Conservation (phyloP, 2,888 invertebrate species). For the Trichacis sp. region DNA sequence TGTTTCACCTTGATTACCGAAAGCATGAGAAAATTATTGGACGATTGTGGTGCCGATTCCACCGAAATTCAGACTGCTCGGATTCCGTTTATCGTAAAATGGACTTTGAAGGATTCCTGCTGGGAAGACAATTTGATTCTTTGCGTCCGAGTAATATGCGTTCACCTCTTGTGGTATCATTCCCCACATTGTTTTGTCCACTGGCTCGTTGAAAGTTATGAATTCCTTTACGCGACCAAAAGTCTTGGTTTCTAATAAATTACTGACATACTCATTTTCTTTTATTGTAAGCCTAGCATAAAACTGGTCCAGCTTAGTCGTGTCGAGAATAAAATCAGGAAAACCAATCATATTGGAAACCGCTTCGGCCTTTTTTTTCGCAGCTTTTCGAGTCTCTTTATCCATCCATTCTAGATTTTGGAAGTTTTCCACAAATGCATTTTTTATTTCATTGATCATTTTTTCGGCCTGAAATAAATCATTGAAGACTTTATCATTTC, state of each 20-base stretch:
- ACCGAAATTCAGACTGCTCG: slow-evolving; percentile 93
- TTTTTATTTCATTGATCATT: slow-evolving; percentile 91
- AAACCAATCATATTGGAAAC: slow-evolving; percentile 98
- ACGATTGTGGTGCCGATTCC: slow-evolving; percentile 99
- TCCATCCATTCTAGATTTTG: slow-evolving; percentile 96
- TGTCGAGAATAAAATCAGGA: slow-evolving; percentile 91
- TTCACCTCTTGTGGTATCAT: slow-evolving; percentile 96
- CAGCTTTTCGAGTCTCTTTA: slow-evolving; percentile 83
- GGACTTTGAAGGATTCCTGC: slow-evolving; percentile 96
- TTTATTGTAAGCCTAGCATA: slow-evolving; percentile 81
- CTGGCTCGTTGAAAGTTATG: slow-evolving; percentile 84
- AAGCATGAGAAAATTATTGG: slow-evolving; percentile 95
- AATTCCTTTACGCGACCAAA: slow-evolving; percentile 86
- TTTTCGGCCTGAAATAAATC: slow-evolving; percentile 90
- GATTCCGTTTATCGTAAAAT: slow-evolving; percentile 90
- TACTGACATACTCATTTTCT: slow-evolving; percentile 84
- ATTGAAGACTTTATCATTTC: no score
- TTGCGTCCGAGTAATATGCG: slow-evolving; percentile 95
- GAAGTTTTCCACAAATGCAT: slow-evolving; percentile 90
- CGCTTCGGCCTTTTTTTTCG: slow-evolving; percentile 91
- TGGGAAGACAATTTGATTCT: slow-evolving; percentile 96
- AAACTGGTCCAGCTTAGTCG: slow-evolving; percentile 84
- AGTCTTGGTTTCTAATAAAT: slow-evolving; percentile 84
- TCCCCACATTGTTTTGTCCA: slow-evolving; percentile 89
- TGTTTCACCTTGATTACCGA: slow-evolving; percentile 89